Conservation (phyloP, 2,888 invertebrate genomes). For the Drosophila mercatorum region DNA sequence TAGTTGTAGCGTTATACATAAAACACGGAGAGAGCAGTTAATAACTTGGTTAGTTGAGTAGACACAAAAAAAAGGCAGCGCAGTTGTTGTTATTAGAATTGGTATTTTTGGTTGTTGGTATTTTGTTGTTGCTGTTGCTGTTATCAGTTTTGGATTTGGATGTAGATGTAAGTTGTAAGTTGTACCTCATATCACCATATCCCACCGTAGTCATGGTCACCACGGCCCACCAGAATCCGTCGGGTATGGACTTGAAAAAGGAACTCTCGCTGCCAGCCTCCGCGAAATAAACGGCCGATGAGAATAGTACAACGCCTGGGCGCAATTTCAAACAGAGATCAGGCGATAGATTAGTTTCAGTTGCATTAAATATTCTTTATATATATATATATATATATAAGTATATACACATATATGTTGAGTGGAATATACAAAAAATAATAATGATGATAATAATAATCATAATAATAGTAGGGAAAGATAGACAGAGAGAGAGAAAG, state of each 20-base stretch:
- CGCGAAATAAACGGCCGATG: slow-evolving; percentile 99
- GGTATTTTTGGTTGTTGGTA: slow-evolving; percentile 16
- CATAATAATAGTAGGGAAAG: background rate
- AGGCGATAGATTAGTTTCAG: slow-evolving; percentile 45
- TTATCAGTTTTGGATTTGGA: slow-evolving; percentile 36
- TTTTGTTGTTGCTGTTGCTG: slow-evolving; percentile 15
- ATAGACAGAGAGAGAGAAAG: background rate
- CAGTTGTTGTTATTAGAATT: slow-evolving; percentile 41
- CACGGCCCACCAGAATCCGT: slow-evolving; percentile 99
- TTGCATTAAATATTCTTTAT: slow-evolving; percentile 10
- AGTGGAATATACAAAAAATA: slow-evolving; percentile 3
- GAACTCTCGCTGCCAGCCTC: slow-evolving; percentile 99
- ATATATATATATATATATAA: background rate
- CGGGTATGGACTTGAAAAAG: slow-evolving; percentile 99
- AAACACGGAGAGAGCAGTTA: slow-evolving; percentile 53
- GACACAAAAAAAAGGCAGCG: slow-evolving; percentile 38
- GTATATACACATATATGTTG: background rate
- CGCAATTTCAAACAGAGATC: slow-evolving; percentile 65
- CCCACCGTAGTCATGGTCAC: slow-evolving; percentile 99
- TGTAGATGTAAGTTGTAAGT: slow-evolving; percentile 53
- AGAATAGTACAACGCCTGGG: slow-evolving; percentile 99
- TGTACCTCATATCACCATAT: slow-evolving; percentile 99
- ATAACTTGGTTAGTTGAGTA: slow-evolving; percentile 33
- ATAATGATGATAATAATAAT: background rate
- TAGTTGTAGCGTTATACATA: slow-evolving; percentile 33